phyloP scores from a whole-genome alignment of 2,797 vertebrate species.

The Amblyraja radiata region DNA sequence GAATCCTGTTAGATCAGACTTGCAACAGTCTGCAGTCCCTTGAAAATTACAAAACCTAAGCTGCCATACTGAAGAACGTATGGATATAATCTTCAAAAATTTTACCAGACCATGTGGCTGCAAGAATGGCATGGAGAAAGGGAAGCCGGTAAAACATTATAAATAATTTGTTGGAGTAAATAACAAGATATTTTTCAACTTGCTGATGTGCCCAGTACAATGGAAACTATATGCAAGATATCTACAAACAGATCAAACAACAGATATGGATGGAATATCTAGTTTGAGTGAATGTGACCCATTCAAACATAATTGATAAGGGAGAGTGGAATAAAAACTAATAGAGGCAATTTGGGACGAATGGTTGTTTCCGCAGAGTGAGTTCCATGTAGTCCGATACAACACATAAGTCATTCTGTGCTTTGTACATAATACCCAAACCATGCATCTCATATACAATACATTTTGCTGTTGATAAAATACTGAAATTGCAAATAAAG shows the following conservation, averaged over 20 bases:
- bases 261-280: not conserved
- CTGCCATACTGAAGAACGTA: not conserved
- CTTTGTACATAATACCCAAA: not conserved
- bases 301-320: not conserved
- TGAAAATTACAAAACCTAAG: too few species aligned
- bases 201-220: not conserved
- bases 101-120: not conserved
- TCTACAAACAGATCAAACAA: not conserved
- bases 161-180: not conserved
- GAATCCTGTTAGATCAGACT: not conserved
- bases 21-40: not conserved
- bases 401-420: not conserved
- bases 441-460: constrained; percentile 14
- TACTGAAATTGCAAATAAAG: constrained; percentile 48
- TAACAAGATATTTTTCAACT: not conserved
- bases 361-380: not conserved
- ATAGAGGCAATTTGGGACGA: not conserved
- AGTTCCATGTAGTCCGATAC: not conserved
- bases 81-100: not conserved
- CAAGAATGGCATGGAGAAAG: not conserved
- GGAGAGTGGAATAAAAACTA: not conserved
- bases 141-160: not conserved
- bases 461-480: constrained; percentile 22
- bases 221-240: not conserved
- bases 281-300: not conserved